Evolutionary conservation across 2,113 vertebrate genomes (phyloP).

Genomic region (Anser cygnoides): DNA sequence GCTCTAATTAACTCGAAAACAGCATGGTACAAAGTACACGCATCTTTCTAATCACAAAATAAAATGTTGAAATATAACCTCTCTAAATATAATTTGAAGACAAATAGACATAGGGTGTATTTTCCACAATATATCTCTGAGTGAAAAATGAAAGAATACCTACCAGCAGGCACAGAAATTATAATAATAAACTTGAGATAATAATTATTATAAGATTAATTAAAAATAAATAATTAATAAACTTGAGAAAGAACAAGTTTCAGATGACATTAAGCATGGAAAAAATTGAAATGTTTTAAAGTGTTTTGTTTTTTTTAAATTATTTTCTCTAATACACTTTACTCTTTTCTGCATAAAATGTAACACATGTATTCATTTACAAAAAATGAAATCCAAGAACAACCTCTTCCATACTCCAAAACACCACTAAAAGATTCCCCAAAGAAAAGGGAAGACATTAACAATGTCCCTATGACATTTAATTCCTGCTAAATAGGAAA

Average conservation of each 20-base stretch:
- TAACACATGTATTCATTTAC: not conserved
- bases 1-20: not conserved
- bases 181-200: not conserved
- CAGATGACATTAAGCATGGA: not conserved
- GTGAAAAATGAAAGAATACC: not conserved
- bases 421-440: not conserved
- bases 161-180: not conserved
- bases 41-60: not conserved
- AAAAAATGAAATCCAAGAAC: not conserved
- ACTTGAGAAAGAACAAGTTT: not conserved
- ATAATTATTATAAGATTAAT: no score
- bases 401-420: not conserved
- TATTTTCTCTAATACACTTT: not conserved
- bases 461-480: not conserved
- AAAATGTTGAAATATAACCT: not conserved
- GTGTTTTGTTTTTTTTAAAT: no score
- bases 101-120: not conserved
- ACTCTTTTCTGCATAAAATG: not conserved
- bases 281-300: not conserved
- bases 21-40: not conserved
- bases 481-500: not conserved
- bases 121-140: not conserved
- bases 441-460: not conserved
- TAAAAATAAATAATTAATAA: not conserved
- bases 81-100: not conserved